Base-by-base conservation (phyloP, 1,140 invertebrate species). In the Ostrea denselamellosa region DNA sequence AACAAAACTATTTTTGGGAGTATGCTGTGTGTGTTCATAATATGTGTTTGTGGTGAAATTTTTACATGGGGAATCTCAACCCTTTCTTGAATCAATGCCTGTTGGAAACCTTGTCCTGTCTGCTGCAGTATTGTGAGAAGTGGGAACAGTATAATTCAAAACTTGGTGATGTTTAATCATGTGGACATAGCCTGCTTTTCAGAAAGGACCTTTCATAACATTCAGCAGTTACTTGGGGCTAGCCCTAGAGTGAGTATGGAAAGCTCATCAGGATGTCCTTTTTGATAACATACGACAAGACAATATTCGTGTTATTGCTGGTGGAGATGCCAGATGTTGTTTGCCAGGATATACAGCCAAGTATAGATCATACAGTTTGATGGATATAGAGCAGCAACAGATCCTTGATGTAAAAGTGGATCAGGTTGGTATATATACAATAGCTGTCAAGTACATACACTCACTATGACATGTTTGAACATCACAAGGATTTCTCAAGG, bases 321-420 rank as follows among this genome's bases (percentile, higher is more conserved):
- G 81, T 19, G 81, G 81, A 54, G 81, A 83, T 83, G 81, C 81
- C n/a, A 83, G 44, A 51, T 83, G 81, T n/a, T 22, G 52, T 34
- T 54, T 83, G 9, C 81, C 81, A 52, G 81, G 34, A 19, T 34
- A 83, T 34, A 83, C 81, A n/a, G n/a, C n/a, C n/a, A n/a, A 83
- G 22, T 83, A 52, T 83, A 34, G 81, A 51, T 83, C 81, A 52
- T 83, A 83, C 44, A 83, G 44, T 52, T 28, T 83, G 28, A 83
- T 83, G 81, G 52, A 83, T 17, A 4, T 83, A 14, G 7, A 83
- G 44, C 14, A 9, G 44, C 4, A 17, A 52, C 44, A 83, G 28
- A 51, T 83, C 19, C 44, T 83, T 52, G 81, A 51, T 52, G 81
- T 83, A 19, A 14, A 83, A 51, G 14, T 83, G 10, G 34, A 44